phyloP scores from a whole-genome alignment of 2,113 vertebrate species.

The Sprattus sprattus region DNA sequence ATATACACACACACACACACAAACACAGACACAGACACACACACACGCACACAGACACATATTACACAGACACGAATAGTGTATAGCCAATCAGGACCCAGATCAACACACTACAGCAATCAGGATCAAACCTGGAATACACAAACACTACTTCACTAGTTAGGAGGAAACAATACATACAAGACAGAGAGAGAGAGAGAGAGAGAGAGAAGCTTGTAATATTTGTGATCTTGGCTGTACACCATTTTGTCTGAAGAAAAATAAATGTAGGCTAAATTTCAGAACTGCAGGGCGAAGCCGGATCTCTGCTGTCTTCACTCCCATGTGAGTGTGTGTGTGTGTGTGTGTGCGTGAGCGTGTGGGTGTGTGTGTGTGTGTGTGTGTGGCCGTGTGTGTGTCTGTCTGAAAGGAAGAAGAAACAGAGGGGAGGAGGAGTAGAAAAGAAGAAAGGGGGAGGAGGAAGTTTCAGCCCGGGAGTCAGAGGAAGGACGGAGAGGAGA shows the following conservation, averaged over 20 bases:
- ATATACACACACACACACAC: background rate
- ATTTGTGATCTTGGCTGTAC: background rate
- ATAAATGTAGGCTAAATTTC: background rate
- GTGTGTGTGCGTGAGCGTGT: no score
- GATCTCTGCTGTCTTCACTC: no score
- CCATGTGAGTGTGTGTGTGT: no score
- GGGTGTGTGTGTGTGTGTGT: no score
- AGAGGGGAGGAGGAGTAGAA: no score
- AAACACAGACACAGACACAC: background rate
- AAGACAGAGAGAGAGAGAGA: slow-evolving; percentile 40
- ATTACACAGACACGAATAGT: background rate
- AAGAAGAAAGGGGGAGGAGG: no score
- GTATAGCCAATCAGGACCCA: background rate
- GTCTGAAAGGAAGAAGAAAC: no score
- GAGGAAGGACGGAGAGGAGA: no score
- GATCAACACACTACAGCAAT: background rate
- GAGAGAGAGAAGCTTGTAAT: background rate
- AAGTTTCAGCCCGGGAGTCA: no score
- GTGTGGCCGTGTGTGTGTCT: no score
- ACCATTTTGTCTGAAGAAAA: background rate
- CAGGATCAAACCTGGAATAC: background rate
- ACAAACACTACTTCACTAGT: background rate
- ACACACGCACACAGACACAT: background rate
- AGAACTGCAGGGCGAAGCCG: background rate
- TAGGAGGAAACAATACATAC: background rate